These are phyloP conservation scores for Drosophila nigricruria DNA, from an alignment of 2,888 invertebrate genomes.

Conservation along the genomic window DNA sequence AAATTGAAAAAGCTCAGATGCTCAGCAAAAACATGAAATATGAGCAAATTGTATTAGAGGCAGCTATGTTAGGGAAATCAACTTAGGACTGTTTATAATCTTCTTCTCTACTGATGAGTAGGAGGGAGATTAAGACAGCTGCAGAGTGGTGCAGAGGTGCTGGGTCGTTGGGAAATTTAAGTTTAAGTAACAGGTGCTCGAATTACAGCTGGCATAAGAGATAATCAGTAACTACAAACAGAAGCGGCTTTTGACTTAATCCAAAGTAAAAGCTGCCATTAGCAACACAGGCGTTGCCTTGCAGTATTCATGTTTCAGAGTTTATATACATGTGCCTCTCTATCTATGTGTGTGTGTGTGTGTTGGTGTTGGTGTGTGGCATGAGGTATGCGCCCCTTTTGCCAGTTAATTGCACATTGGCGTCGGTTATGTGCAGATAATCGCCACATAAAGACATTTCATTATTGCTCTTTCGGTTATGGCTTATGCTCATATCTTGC, in stretches of 20 bases:
- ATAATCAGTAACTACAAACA: constrained; percentile 13
- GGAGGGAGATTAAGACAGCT: background rate
- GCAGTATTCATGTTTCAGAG: constrained; percentile 19
- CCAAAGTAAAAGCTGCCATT: constrained; percentile 9
- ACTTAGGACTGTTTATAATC: background rate
- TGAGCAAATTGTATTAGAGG: constrained; percentile 23
- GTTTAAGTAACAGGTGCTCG: constrained; percentile 9
- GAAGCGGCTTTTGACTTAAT: constrained; percentile 9
- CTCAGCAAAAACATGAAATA: background rate
- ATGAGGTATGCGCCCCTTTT: constrained; percentile 8
- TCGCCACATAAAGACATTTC: constrained; percentile 78
- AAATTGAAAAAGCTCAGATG: constrained; percentile 33
- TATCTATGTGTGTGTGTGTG: background rate
- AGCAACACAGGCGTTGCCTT: constrained; percentile 4
- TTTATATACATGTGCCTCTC: background rate
- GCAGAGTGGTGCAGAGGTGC: background rate
- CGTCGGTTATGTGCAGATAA: constrained; percentile 68
- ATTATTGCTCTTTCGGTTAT: constrained; percentile 59
- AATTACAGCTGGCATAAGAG: background rate
- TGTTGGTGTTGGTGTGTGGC: background rate
- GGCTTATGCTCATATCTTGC: constrained; percentile 32
- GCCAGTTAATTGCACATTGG: constrained; percentile 71
- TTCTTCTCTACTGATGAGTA: background rate
- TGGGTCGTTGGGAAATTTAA: constrained; percentile 11
- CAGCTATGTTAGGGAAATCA: constrained; percentile 9